Percentiles rank a stretch among this genome's conserved stretches.
Conservation (phyloP, 2,888 invertebrate species). For the Drosophila stalkeri region DNA sequence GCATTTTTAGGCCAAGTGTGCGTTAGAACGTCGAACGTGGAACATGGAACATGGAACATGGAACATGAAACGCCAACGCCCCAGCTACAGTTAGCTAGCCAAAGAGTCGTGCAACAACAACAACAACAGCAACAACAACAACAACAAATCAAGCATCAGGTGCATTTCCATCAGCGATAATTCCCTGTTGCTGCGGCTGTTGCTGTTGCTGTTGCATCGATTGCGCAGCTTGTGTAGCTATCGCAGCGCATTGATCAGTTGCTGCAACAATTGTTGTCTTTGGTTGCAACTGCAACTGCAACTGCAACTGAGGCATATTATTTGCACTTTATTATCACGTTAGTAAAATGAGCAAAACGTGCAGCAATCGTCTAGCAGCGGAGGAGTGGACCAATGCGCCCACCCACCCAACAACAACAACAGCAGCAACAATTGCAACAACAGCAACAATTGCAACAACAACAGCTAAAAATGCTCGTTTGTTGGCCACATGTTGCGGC, state of each 20-base stretch:
- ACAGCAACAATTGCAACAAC: slow-evolving; percentile 21
- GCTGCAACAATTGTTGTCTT: slow-evolving; percentile 69
- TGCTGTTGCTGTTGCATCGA: slow-evolving; percentile 53
- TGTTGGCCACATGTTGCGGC: slow-evolving; percentile 50
- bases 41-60: too few species aligned
- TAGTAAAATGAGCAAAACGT: slow-evolving; percentile 83
- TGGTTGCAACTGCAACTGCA: slow-evolving; percentile 54
- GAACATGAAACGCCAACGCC: slow-evolving; percentile 58
- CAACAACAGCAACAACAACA: slow-evolving; percentile 30
- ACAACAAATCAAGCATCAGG: slow-evolving; percentile 81
- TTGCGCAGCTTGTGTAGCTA: slow-evolving; percentile 55
- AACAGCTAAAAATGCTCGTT: slow-evolving; percentile 18
- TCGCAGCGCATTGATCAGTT: slow-evolving; percentile 58
- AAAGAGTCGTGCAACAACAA: slow-evolving; percentile 62
- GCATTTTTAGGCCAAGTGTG: slow-evolving; percentile 46
- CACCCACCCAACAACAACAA: slow-evolving; percentile 49
- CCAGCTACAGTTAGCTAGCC: slow-evolving; percentile 32
- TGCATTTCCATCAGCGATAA: slow-evolving; percentile 84
- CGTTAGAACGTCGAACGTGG: slow-evolving; percentile 59
- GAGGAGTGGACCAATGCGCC: slow-evolving; percentile 30
- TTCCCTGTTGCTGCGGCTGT: slow-evolving; percentile 52
- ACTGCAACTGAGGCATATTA: slow-evolving; percentile 82
- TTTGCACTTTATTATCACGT: slow-evolving; percentile 86
- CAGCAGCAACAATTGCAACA: neutral
- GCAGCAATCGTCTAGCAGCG: slow-evolving; percentile 57